Percentiles rank a stretch among this genome's conserved stretches.
Conservation (phyloP, 2,113 vertebrate genomes). For the Epinephelus fuscoguttatus region DNA sequence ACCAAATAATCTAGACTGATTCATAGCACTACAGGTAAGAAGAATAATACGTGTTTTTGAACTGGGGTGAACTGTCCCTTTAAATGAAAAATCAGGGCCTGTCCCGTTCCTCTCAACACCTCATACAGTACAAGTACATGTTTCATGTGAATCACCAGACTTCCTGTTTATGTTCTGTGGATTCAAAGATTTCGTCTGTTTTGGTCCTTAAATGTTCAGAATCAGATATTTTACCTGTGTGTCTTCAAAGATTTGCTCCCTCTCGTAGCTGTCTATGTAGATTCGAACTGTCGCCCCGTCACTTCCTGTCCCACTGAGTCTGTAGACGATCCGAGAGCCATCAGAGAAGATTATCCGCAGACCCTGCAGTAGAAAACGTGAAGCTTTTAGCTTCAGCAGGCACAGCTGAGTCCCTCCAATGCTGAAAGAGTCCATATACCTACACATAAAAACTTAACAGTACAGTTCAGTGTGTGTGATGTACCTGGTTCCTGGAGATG, state of each 20-base stretch:
- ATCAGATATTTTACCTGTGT: slow-evolving; percentile 86
- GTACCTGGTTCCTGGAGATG: slow-evolving; percentile 94
- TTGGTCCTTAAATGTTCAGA: not conserved
- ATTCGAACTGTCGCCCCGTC: slow-evolving; percentile 92
- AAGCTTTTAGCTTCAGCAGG: slow-evolving; percentile 10
- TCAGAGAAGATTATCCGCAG: slow-evolving; percentile 94
- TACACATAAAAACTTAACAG: not conserved
- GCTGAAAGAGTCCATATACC: not conserved
- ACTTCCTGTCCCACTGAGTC: slow-evolving; percentile 92
- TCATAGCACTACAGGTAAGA: no score
- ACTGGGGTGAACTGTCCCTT: no score
- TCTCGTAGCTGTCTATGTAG: slow-evolving; percentile 96
- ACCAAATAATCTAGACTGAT: no score
- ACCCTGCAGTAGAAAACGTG: slow-evolving; percentile 83
- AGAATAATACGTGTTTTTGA: no score
- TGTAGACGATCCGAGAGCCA: slow-evolving; percentile 95
- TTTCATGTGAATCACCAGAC: slow-evolving; percentile 11
- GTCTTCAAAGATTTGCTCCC: slow-evolving; percentile 90
- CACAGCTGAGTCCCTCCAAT: slow-evolving; percentile 11
- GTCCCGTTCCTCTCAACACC: not conserved
- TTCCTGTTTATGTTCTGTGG: not conserved
- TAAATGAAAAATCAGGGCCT: no score
- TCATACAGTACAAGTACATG: not conserved
- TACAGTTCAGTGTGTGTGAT: not conserved
- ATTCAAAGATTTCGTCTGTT: no score